Evolutionary conservation across 2,113 vertebrate species (phyloP).

Genomic region (Henicopernis longicauda): DNA sequence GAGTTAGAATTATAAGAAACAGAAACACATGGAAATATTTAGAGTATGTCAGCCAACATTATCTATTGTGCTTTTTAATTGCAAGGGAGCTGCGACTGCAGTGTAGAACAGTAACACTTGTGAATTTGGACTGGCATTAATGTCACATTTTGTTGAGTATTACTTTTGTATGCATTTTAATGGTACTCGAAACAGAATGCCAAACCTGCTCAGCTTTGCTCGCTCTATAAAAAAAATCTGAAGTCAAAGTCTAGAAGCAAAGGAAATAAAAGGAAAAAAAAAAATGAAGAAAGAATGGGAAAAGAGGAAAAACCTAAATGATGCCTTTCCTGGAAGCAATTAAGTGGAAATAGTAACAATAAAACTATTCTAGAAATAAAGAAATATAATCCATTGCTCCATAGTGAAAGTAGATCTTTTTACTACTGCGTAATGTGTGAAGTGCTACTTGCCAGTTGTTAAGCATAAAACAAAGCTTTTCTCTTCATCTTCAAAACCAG

Average conservation of each 20-base stretch:
- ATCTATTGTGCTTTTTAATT: conserved; percentile 22
- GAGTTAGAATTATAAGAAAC: not conserved
- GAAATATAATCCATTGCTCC: not conserved
- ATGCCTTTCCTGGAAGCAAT: not conserved
- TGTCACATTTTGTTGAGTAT: conserved; percentile 8
- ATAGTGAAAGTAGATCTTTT: not conserved
- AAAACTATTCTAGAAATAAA: not conserved
- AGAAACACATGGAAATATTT: conserved; percentile 1
- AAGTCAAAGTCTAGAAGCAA: conserved; percentile 6
- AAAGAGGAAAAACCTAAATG: not conserved
- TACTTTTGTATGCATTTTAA: conserved; percentile 24
- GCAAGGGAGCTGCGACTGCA: not conserved
- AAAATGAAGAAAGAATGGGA: not conserved
- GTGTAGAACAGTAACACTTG: not conserved
- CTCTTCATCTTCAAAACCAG: not conserved
- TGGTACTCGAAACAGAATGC: not conserved
- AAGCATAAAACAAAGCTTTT: not conserved
- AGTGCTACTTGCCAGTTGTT: not conserved
- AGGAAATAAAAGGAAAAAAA: not conserved
- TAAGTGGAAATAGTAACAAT: not conserved
- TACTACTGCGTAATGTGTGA: not conserved
- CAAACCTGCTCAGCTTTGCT: not conserved
- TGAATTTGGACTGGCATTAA: conserved; percentile 17
- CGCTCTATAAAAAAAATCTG: conserved; percentile 1
- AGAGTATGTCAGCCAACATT: not conserved